Evolutionary conservation across 2,888 invertebrate genomes (phyloP).

Genomic region (Beris chalybata): DNA sequence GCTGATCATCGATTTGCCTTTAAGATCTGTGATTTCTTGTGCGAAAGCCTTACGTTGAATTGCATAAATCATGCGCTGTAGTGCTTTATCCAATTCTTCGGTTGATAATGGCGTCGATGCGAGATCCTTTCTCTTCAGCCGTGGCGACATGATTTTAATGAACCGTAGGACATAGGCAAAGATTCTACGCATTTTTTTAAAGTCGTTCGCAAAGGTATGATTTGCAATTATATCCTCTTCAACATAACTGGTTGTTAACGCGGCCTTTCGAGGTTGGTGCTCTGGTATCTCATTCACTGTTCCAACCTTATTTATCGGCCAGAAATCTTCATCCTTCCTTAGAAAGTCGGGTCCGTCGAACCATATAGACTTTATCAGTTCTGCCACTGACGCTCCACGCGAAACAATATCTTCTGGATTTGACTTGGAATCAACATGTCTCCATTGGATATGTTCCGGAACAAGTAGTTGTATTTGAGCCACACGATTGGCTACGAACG

Average conservation of each 20-base stretch:
- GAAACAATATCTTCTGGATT: background rate
- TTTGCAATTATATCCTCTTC: too few species aligned
- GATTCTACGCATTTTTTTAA: too few species aligned
- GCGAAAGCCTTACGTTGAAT: background rate
- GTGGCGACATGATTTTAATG: too few species aligned
- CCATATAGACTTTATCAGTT: conserved; percentile 29
- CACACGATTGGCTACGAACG: background rate
- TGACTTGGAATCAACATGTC: too few species aligned
- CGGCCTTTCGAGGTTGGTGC: background rate
- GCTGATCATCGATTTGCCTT: background rate
- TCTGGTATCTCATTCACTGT: too few species aligned
- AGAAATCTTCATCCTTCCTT: background rate
- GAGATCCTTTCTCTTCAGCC: too few species aligned
- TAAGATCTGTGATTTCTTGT: background rate
- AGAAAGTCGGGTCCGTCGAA: conserved; percentile 33
- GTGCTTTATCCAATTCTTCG: too few species aligned
- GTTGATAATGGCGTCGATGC: too few species aligned
- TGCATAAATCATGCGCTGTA: background rate
- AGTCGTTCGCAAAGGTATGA: too few species aligned
- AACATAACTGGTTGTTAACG: too few species aligned
- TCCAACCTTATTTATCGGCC: too few species aligned
- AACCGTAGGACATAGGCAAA: too few species aligned
- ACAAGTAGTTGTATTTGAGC: background rate
- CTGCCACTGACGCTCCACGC: conserved; percentile 31
- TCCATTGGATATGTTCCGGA: background rate